These are phyloP conservation scores for Neolamprologus variostigma DNA, from an alignment of 2,113 vertebrate species.

Conservation along the genomic window DNA sequence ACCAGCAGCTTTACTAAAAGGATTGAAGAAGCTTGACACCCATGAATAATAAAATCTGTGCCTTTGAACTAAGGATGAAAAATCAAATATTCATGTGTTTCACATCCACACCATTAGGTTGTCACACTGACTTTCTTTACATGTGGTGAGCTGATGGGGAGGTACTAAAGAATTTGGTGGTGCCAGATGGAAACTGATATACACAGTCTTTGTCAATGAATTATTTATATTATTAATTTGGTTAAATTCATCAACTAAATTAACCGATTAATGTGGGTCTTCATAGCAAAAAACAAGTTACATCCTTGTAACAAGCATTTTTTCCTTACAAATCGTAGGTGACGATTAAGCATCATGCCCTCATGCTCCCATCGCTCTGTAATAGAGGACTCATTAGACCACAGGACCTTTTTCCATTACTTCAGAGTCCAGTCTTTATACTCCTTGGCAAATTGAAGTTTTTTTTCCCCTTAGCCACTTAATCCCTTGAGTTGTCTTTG, in stretches of 20 bases:
- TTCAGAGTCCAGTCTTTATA: background rate
- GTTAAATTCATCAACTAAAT: background rate
- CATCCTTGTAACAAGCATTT: background rate
- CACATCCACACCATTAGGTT: background rate
- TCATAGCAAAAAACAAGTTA: background rate
- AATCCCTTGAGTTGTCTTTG: background rate
- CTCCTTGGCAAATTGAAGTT: background rate
- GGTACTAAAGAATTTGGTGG: background rate
- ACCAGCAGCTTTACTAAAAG: slow-evolving; percentile 15
- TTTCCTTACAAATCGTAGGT: background rate
- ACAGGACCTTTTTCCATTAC: background rate
- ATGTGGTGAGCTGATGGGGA: background rate
- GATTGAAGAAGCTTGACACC: background rate
- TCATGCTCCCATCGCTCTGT: background rate
- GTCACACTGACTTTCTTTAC: background rate
- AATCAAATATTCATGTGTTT: slow-evolving; percentile 16
- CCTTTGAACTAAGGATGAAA: slow-evolving; percentile 9
- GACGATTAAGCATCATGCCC: background rate
- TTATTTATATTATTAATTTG: background rate
- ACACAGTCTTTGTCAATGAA: background rate
- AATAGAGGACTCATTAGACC: background rate
- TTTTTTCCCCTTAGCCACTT: background rate
- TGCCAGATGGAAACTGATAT: background rate
- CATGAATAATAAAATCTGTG: slow-evolving; percentile 18
- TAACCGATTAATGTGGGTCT: background rate